Percentiles rank a stretch among this genome's conserved stretches.
phyloP scores from a whole-genome alignment of 2,797 vertebrate genomes.

The Euphonia xanthogaster region DNA sequence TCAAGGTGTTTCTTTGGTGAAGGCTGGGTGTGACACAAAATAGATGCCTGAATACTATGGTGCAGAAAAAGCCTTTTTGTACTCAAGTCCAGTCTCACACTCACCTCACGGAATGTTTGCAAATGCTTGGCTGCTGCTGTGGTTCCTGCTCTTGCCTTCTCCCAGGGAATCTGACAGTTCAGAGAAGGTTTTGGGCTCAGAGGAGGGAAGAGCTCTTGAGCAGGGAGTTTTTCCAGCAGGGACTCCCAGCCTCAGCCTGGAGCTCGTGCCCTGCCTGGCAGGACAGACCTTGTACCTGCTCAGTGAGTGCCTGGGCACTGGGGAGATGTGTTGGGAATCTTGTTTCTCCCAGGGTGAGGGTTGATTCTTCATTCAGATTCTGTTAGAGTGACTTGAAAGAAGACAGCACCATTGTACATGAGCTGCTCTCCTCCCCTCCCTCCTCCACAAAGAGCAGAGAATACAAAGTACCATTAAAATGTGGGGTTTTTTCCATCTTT shows the following conservation, averaged over 20 bases:
- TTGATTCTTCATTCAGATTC: background rate
- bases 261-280: background rate
- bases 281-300: background rate
- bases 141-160: background rate
- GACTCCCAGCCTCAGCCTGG: fast-evolving
- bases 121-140: background rate
- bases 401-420: fast-evolving
- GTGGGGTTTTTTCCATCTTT: background rate
- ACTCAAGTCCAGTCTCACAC: background rate
- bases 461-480: background rate
- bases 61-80: background rate
- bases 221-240: background rate
- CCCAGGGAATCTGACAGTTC: background rate
- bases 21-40: background rate
- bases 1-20: conserved; percentile 12
- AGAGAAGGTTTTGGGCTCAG: background rate
- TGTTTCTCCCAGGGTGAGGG: background rate
- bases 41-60: background rate
- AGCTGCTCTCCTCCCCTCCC: background rate
- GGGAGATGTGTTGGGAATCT: no score
- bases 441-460: background rate
- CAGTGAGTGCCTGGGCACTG: fast-evolving
- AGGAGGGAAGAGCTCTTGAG: background rate
- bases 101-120: background rate
- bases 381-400: background rate